Conservation (phyloP, 23 tunicate genomes). For the Ciona savignyi region DNA sequence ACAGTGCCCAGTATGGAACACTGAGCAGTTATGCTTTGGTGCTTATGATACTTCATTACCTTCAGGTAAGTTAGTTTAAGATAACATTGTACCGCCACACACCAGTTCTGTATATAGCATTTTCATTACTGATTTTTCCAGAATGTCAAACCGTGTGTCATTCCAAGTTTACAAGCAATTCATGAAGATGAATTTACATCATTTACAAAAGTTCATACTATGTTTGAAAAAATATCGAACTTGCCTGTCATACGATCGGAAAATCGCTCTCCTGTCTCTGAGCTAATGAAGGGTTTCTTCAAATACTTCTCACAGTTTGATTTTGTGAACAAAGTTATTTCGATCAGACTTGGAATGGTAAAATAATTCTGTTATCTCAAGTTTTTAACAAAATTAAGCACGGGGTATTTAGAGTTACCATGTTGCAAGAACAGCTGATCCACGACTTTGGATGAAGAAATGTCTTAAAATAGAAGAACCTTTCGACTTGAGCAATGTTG, state of each 20-base stretch:
- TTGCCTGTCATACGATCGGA: neutral
- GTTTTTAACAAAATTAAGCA: neutral
- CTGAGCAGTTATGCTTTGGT: slow-evolving; percentile 70
- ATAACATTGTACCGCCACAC: no score
- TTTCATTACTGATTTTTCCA: neutral
- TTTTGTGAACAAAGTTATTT: slow-evolving; percentile 33
- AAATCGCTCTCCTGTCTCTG: slow-evolving; percentile 42
- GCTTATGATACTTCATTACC: slow-evolving; percentile 67
- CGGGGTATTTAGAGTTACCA: neutral
- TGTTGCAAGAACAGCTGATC: neutral
- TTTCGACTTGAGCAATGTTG: slow-evolving; percentile 53
- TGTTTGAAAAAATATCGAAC: neutral
- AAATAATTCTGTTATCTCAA: no score
- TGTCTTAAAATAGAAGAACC: slow-evolving; percentile 69
- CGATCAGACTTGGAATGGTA: slow-evolving; percentile 47
- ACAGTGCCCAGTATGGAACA: slow-evolving; percentile 61
- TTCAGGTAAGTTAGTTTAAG: slow-evolving; percentile 41
- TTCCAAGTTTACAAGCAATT: slow-evolving; percentile 28
- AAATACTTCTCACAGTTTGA: slow-evolving; percentile 40
- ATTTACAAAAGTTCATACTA: neutral
- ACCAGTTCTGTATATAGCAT: no score
- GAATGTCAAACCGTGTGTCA: slow-evolving; percentile 35
- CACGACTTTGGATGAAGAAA: slow-evolving; percentile 2
- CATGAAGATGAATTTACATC: slow-evolving; percentile 9
- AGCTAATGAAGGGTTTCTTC: slow-evolving; percentile 52